Evolutionary conservation across 2,113 vertebrate species (phyloP).

Genomic region (Marmota flaviventris): DNA sequence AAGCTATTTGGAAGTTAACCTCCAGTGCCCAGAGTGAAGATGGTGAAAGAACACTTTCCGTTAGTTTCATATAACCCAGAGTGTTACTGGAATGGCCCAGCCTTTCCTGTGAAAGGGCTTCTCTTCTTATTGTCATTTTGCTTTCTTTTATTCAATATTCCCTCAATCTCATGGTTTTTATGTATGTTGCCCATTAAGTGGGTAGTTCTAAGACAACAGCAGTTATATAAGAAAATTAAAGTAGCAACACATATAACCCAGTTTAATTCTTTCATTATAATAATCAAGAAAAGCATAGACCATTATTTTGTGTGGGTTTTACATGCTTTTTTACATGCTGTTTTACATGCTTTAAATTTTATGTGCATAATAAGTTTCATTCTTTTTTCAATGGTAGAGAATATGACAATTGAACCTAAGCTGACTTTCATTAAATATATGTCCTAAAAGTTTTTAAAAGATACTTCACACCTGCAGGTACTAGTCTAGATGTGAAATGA

Average conservation of each 20-base stretch:
- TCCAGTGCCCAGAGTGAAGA: not conserved
- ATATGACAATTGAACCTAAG: not conserved
- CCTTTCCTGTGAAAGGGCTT: not conserved
- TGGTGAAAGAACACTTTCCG: not conserved
- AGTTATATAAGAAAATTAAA: constrained; percentile 34
- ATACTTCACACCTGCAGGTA: not conserved
- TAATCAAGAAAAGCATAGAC: constrained; percentile 39
- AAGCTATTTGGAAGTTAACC: not conserved
- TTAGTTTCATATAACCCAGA: not conserved
- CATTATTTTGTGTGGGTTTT: constrained; percentile 43
- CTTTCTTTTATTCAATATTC: not conserved
- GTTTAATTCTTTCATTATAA: constrained; percentile 68
- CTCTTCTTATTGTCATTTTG: not conserved
- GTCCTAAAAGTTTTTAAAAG: not conserved
- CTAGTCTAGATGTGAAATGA: not conserved
- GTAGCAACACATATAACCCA: constrained; percentile 55
- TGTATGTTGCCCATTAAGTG: constrained; percentile 39
- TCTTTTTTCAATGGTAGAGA: constrained; percentile 29
- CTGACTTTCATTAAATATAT: not conserved
- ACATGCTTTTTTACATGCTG: not conserved
- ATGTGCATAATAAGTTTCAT: not conserved
- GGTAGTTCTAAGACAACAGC: constrained; percentile 63
- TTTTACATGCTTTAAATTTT: constrained; percentile 27
- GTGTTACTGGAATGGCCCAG: not conserved
- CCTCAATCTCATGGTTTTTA: not conserved